Conservation (phyloP, 2,113 vertebrate genomes). For the Nestor notabilis region DNA sequence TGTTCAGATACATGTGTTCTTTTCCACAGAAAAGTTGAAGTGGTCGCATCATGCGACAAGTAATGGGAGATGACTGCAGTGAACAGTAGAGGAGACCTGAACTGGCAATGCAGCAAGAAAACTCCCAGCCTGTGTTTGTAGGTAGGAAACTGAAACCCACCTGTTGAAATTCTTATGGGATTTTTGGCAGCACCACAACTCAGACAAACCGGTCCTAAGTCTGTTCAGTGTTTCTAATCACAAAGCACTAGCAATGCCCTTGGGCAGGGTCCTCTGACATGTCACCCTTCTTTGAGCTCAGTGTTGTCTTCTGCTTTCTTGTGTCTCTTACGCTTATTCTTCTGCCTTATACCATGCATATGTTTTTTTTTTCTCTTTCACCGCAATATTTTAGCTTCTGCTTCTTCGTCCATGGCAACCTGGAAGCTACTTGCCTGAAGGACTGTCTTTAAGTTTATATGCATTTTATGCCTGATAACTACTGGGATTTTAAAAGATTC, state of each 20-base stretch:
- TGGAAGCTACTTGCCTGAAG: background rate
- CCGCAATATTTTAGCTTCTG: background rate
- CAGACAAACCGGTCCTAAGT: background rate
- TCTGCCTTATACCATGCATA: background rate
- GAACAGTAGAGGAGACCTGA: background rate
- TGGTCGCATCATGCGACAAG: rapidly evolving
- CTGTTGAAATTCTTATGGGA: background rate
- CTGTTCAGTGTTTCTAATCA: background rate
- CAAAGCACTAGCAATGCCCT: background rate
- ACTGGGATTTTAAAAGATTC: background rate
- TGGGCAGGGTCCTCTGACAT: background rate
- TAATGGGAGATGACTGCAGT: background rate
- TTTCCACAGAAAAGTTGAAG: background rate
- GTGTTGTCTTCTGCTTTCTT: background rate
- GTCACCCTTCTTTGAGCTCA: background rate
- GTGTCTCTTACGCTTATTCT: background rate
- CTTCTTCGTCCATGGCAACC: background rate
- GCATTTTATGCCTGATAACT: background rate
- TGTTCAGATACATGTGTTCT: background rate
- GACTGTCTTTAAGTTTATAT: background rate
- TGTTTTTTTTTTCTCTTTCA: background rate
- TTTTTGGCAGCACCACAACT: background rate
- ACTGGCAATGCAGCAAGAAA: background rate
- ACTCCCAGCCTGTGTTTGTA: background rate
- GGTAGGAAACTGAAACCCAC: background rate